phyloP scores from a whole-genome alignment of 2,888 invertebrate species.

The Amphipoea oculea region DNA sequence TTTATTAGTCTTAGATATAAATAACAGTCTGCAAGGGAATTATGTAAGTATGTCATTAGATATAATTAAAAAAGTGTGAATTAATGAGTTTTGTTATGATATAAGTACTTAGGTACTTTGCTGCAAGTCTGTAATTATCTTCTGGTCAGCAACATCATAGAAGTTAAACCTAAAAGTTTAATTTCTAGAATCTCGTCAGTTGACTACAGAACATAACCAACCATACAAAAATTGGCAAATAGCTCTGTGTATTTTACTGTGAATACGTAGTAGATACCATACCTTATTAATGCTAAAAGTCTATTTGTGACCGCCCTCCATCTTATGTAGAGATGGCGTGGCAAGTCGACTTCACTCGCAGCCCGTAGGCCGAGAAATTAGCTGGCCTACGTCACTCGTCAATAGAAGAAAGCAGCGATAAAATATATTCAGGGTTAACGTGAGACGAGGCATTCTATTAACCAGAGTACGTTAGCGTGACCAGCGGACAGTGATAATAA shows the following conservation, averaged over 20 bases:
- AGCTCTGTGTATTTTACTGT: background rate
- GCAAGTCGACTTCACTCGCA: constrained; percentile 52
- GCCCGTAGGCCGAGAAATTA: constrained; percentile 57
- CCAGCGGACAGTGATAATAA: constrained; percentile 64
- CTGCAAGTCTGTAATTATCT: background rate
- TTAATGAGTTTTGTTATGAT: background rate
- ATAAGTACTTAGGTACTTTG: no score
- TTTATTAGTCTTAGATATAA: background rate
- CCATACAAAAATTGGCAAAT: background rate
- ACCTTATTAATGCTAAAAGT: constrained; percentile 5
- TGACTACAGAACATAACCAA: background rate
- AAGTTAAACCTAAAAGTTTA: background rate
- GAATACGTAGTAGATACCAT: background rate
- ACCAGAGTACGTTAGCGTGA: constrained; percentile 75
- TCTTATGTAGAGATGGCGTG: constrained; percentile 25
- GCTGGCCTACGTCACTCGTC: constrained; percentile 72
- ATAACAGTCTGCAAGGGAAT: background rate
- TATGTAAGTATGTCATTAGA: background rate
- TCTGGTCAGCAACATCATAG: background rate
- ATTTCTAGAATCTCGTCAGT: background rate
- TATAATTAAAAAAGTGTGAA: background rate
- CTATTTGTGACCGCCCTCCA: constrained; percentile 36
- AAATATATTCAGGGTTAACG: constrained; percentile 81
- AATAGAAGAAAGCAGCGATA: constrained; percentile 73
- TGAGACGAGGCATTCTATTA: constrained; percentile 77